Conservation (phyloP, 2,797 vertebrate genomes). For the Phalanger gymnotis region DNA sequence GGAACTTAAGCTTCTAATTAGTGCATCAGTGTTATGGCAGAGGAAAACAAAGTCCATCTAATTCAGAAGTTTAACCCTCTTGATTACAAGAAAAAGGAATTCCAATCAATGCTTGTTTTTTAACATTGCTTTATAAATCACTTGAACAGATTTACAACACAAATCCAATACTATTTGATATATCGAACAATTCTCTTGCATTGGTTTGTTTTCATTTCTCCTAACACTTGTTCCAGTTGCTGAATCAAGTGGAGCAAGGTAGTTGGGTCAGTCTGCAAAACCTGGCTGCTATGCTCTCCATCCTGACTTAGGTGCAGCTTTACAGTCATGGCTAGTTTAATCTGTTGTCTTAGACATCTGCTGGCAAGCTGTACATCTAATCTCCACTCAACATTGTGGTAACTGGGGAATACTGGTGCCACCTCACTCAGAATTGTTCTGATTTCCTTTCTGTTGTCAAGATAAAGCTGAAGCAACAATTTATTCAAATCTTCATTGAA, state of each 20-base stretch:
- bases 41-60: conserved; percentile 70
- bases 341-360: conserved; percentile 92
- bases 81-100: conserved; percentile 49
- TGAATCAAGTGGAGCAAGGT: conserved; percentile 93
- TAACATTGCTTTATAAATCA: not conserved
- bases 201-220: conserved; percentile 92
- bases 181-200: conserved; percentile 93
- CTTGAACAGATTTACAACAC: not conserved
- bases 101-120: conserved; percentile 18
- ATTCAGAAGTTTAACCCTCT: conserved; percentile 64
- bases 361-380: conserved; percentile 97
- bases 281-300: conserved; percentile 72
- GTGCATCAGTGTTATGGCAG: conserved; percentile 56
- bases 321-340: conserved; percentile 90
- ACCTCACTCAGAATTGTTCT: conserved; percentile 90
- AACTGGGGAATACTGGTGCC: conserved; percentile 88
- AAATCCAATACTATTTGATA: conserved; percentile 86
- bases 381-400: conserved; percentile 95
- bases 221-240: conserved; percentile 91
- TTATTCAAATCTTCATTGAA: conserved; percentile 93
- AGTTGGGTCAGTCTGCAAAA: conserved; percentile 92
- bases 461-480: conserved; percentile 92
- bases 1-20: conserved; percentile 53
- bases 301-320: conserved; percentile 88
- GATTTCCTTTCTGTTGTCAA: conserved; percentile 91